These are phyloP conservation scores for Poeciliopsis turneri DNA, from an alignment of 2,797 vertebrate species.

Conservation along the genomic window DNA sequence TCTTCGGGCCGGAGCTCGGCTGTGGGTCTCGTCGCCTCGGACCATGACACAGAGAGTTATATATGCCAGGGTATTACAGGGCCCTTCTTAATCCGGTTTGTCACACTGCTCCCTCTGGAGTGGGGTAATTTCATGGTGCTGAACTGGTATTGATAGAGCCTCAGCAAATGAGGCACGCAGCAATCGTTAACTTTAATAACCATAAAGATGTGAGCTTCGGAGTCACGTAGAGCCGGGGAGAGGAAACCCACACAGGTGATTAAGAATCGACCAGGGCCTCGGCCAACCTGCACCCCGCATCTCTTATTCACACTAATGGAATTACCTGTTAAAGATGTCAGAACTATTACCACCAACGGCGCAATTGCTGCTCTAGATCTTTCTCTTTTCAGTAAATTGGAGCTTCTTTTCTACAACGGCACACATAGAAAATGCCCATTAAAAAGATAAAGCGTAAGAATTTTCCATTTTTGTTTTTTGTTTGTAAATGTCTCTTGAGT, in stretches of 20 bases:
- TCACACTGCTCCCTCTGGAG: conserved; percentile 76
- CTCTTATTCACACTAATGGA: conserved; percentile 72
- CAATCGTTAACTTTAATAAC: conserved; percentile 83
- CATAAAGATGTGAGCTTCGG: conserved; percentile 80
- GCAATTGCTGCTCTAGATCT: conserved; percentile 35
- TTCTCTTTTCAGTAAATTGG: conserved; percentile 35
- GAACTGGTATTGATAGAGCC: conserved; percentile 81
- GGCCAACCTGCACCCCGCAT: conserved; percentile 54
- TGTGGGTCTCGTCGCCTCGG: conserved; percentile 52
- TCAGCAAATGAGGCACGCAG: conserved; percentile 77
- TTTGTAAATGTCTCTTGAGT: conserved; percentile 4
- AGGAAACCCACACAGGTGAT: conserved; percentile 79
- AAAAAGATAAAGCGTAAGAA: conserved; percentile 5
- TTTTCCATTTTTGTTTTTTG: neutral
- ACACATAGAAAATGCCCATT: conserved; percentile 14
- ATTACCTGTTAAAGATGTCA: conserved; percentile 74
- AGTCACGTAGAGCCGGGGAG: conserved; percentile 67
- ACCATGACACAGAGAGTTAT: conserved; percentile 73
- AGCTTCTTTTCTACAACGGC: conserved; percentile 12
- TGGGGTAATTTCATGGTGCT: conserved; percentile 82
- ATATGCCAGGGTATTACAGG: conserved; percentile 74
- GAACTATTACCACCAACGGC: conserved; percentile 56
- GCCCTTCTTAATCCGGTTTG: conserved; percentile 80
- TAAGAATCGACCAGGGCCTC: conserved; percentile 74
- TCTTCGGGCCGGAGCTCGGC: conserved; percentile 36